phyloP scores from a whole-genome alignment of 2,888 invertebrate genomes.

The Volucella bombylans region DNA sequence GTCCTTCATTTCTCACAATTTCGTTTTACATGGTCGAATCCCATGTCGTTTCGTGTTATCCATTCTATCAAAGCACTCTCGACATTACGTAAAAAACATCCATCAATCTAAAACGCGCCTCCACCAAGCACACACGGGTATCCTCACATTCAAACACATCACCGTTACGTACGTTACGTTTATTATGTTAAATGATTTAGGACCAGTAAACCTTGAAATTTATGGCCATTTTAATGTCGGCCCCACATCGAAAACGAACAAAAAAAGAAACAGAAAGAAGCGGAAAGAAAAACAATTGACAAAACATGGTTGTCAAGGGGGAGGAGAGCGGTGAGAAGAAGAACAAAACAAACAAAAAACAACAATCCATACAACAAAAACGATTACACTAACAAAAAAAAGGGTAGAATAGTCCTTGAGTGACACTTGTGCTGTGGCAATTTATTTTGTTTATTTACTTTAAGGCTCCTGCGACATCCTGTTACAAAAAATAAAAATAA shows the following conservation, averaged over 20 bases:
- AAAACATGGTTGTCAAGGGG: neutral
- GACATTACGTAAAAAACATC: slow-evolving; percentile 55
- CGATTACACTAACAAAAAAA: slow-evolving; percentile 23
- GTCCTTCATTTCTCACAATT: no score
- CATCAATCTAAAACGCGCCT: slow-evolving; percentile 60
- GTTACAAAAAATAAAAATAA: slow-evolving; percentile 25
- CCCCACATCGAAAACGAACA: slow-evolving; percentile 23
- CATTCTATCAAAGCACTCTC: slow-evolving; percentile 60
- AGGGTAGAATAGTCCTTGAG: slow-evolving; percentile 64
- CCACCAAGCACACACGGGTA: slow-evolving; percentile 26
- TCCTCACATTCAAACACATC: slow-evolving; percentile 7
- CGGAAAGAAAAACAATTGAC: slow-evolving; percentile 33
- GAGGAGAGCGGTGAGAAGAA: neutral
- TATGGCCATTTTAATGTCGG: slow-evolving; percentile 63
- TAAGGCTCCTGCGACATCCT: slow-evolving; percentile 70
- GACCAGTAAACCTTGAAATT: slow-evolving; percentile 67
- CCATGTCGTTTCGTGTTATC: slow-evolving; percentile 56
- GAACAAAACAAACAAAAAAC: neutral
- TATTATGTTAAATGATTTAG: slow-evolving; percentile 70
- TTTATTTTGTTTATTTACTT: slow-evolving; percentile 73
- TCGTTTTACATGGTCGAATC: slow-evolving; percentile 51
- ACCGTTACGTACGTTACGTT: slow-evolving; percentile 9
- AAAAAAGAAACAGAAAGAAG: neutral
- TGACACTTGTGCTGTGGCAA: slow-evolving; percentile 69
- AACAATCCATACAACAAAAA: neutral